These are phyloP conservation scores for Chromobotia macracanthus DNA, from an alignment of 2,797 vertebrate genomes.

Conservation along the genomic window DNA sequence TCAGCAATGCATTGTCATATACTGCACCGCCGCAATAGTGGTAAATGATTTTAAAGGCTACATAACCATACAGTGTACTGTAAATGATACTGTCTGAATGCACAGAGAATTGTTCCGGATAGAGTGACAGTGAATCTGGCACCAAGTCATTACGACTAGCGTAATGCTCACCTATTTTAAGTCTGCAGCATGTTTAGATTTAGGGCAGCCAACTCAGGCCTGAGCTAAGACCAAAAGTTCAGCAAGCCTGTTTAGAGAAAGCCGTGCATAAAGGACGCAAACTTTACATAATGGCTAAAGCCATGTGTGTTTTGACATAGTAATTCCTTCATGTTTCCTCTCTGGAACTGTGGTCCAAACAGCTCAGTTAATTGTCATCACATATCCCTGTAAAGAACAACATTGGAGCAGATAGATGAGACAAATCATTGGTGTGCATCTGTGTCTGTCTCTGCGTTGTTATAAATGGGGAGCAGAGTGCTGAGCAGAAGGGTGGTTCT, in stretches of 20 bases:
- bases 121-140: constrained; percentile 18
- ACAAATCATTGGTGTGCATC: constrained; percentile 47
- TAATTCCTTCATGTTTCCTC: not conserved
- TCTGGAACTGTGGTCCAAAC: not conserved
- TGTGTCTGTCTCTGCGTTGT: constrained; percentile 69
- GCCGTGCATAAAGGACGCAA: not conserved
- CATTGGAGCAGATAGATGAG: constrained; percentile 35
- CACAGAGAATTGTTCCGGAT: constrained; percentile 17
- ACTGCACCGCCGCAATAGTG: constrained; percentile 17
- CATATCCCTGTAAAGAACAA: constrained; percentile 31
- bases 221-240: constrained; percentile 34
- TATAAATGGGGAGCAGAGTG: constrained; percentile 75
- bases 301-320: not conserved
- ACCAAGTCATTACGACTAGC: constrained; percentile 23
- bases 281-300: constrained; percentile 8
- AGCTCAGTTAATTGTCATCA: constrained; percentile 23
- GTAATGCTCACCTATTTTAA: constrained; percentile 44
- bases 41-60: constrained; percentile 7
- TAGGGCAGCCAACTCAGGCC: constrained; percentile 32
- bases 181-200: constrained; percentile 46
- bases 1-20: constrained; percentile 18
- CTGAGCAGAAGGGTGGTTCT: constrained; percentile 87
- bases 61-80: constrained; percentile 10
- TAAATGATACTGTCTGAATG: constrained; percentile 15
- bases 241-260: constrained; percentile 29